Evolutionary conservation across 1,140 invertebrate species (phyloP), one percentile per base, ranked within the genome.

Genomic region (Sitophilus oryzae): DNA sequence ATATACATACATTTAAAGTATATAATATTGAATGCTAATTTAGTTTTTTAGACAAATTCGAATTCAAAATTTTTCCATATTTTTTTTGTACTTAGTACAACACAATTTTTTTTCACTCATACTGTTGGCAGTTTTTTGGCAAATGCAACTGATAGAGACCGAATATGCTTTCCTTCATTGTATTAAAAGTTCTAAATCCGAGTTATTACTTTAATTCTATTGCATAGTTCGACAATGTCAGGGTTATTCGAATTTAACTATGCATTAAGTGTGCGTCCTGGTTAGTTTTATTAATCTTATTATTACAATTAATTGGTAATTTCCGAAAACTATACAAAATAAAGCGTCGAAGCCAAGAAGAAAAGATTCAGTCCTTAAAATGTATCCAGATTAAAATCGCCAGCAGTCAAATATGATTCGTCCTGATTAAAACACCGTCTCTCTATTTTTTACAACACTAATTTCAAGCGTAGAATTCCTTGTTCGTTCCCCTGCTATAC

Each of bases 401-500:
- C 61, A 59, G 55, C 57, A 61, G 56, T 48, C 56, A 65, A n/a
- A 58, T 54, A 50, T 57, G 52, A 61, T 62, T 59, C 43, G 52
- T 65, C 57, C 54, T 56, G 38, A 45, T 61, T 45, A n/a, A n/a
- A n/a, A n/a, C n/a, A 61, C 25, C 45, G 62, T 67, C 55, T 30
- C 25, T 30, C 61, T 52, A 58, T 62, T 45, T 50, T 56, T 52
- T 54, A 54, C 40, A 64, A 62, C 62, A 71, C 68, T 66, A 68
- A 43, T 81, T 80, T 92, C 87, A 96, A 81, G 92, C 92, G 75
- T 93, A 96, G 75, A 94, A 94, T 71, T 96, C 92, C 66, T 91
- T 85, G 74, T 92, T 92, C 69, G 89, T 89, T 56, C 84, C 84
- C 73, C 91, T 91, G 61, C 86, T 86, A 77, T 94, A 95, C 54